phyloP scores from a whole-genome alignment of 2,797 vertebrate species.

The Lutjanus campechanus region DNA sequence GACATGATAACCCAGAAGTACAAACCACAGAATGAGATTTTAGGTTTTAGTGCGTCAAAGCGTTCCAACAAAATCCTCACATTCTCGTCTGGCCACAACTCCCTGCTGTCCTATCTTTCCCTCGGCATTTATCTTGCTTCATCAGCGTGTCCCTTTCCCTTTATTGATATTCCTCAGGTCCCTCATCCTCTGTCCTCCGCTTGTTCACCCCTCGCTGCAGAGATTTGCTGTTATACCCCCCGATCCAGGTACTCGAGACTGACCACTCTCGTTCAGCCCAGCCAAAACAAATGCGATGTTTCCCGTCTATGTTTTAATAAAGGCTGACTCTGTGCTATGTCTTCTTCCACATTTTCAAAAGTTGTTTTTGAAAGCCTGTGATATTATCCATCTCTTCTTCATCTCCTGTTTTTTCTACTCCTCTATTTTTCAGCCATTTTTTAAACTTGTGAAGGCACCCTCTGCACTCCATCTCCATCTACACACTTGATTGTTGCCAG shows the following conservation, averaged over 20 bases:
- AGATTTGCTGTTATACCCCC: slow-evolving; percentile 30
- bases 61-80: slow-evolving; percentile 62
- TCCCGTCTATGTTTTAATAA: slow-evolving; percentile 67
- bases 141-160: slow-evolving; percentile 47
- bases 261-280: slow-evolving; percentile 42
- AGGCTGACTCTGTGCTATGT: slow-evolving; percentile 62
- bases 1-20: slow-evolving; percentile 70
- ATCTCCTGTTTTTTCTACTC: background rate
- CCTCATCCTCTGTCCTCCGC: slow-evolving; percentile 40
- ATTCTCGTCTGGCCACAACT: slow-evolving; percentile 59
- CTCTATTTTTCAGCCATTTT: slow-evolving; percentile 17
- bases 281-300: slow-evolving; percentile 80
- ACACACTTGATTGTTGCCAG: slow-evolving; percentile 53
- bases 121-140: slow-evolving; percentile 56
- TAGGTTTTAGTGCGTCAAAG: slow-evolving; percentile 51
- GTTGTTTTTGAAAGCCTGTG: slow-evolving; percentile 50
- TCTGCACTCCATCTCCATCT: slow-evolving; percentile 28
- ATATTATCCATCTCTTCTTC: slow-evolving; percentile 46
- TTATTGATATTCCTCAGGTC: slow-evolving; percentile 40
- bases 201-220: slow-evolving; percentile 17
- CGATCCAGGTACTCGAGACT: slow-evolving; percentile 58
- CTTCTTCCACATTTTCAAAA: slow-evolving; percentile 56
- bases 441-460: slow-evolving; percentile 37
- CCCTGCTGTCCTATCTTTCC: slow-evolving; percentile 54
- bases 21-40: slow-evolving; percentile 68